phyloP scores from a whole-genome alignment of 2,797 vertebrate species.

The Artibeus jamaicensis region DNA sequence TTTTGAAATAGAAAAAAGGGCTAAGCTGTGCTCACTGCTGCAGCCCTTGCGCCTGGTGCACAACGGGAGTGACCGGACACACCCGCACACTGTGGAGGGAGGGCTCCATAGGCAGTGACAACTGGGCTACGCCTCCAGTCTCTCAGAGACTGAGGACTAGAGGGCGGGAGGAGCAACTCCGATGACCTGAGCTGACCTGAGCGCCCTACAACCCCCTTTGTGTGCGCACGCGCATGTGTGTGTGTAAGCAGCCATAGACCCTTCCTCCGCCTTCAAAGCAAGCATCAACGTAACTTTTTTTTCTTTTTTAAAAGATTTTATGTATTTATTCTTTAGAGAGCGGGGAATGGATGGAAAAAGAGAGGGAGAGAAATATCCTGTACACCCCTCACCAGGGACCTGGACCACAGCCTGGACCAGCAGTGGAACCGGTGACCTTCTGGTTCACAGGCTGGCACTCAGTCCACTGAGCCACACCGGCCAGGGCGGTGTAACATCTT shows the following conservation, averaged over 20 bases:
- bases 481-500: background rate
- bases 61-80: background rate
- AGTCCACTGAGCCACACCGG: too few relatives aligned
- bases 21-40: background rate
- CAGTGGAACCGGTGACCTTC: too few relatives aligned
- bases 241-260: background rate
- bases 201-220: too few relatives aligned
- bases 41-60: too few relatives aligned
- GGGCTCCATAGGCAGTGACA: background rate
- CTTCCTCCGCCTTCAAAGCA: background rate
- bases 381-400: too few relatives aligned
- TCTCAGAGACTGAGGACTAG: background rate
- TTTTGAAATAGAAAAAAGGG: background rate
- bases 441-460: too few relatives aligned
- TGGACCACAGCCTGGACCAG: too few relatives aligned
- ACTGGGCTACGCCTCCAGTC: background rate
- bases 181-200: too few relatives aligned
- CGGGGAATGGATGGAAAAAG: too few relatives aligned
- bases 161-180: background rate
- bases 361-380: too few relatives aligned
- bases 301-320: background rate
- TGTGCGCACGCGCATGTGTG: too few relatives aligned
- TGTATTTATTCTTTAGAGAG: too few relatives aligned
- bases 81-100: background rate
- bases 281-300: background rate